phyloP scores from a whole-genome alignment of 2,888 invertebrate genomes.

The Epinotia bilunana region DNA sequence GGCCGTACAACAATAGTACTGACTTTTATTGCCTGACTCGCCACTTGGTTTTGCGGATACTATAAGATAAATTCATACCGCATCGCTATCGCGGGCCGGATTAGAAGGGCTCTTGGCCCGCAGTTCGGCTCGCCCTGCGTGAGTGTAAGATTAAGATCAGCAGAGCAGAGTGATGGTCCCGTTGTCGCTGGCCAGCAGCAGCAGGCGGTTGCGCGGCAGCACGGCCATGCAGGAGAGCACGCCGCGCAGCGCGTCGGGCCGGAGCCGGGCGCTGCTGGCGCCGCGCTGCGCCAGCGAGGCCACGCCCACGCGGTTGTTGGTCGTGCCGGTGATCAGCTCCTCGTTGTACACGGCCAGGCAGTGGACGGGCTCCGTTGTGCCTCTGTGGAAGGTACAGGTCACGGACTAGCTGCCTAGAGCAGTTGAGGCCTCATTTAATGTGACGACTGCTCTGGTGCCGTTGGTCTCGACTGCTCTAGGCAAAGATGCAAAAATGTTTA shows the following conservation, averaged over 20 bases:
- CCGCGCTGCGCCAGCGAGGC: constrained; percentile 89
- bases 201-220: constrained; percentile 94
- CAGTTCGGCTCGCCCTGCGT: no score
- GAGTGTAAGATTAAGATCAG: constrained; percentile 68
- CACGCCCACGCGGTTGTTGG: constrained; percentile 95
- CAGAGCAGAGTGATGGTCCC: constrained; percentile 93
- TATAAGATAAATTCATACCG: no score
- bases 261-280: constrained; percentile 93
- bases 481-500: no score
- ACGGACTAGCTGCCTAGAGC: no score
- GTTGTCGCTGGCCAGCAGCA: constrained; percentile 96
- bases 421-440: no score
- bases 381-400: constrained; percentile 80
- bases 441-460: no score
- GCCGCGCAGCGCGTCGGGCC: constrained; percentile 95
- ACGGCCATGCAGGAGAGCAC: constrained; percentile 95
- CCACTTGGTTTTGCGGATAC: no score
- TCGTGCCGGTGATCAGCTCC: constrained; percentile 95
- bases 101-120: no score
- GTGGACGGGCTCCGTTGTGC: constrained; percentile 96
- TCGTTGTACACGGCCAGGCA: constrained; percentile 91
- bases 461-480: no score
- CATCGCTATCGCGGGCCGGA: no score
- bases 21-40: no score
- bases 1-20: no score